Percentiles rank a stretch among this genome's conserved stretches.
phyloP scores from a whole-genome alignment of 2,113 vertebrate species.

The Amphiprion percula region DNA sequence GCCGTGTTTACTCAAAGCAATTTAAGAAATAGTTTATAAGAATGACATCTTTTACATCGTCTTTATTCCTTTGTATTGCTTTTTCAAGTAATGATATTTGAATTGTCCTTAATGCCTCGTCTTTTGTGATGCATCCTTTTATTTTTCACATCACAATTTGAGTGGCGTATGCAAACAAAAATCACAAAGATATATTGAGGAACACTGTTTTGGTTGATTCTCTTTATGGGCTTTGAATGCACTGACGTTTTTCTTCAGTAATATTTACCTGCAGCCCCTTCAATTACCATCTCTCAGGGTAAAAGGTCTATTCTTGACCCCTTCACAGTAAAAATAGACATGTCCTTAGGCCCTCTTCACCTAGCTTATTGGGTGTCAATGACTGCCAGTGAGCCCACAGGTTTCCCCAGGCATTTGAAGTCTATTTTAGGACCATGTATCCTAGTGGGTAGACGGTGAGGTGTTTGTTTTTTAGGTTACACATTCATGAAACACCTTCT shows the following conservation, averaged over 20 bases:
- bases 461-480: slow-evolving; percentile 79
- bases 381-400: slow-evolving; percentile 66
- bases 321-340: slow-evolving; percentile 14
- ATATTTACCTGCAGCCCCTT: neutral
- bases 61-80: neutral
- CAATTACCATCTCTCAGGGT: neutral
- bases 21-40: neutral
- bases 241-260: neutral
- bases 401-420: slow-evolving; percentile 44
- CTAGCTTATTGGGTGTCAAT: slow-evolving; percentile 64
- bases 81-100: too few species aligned
- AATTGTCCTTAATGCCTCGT: too few species aligned
- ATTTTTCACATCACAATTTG: too few species aligned
- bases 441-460: slow-evolving; percentile 67
- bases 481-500: slow-evolving; percentile 74
- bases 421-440: slow-evolving; percentile 74
- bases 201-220: neutral
- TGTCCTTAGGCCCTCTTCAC: slow-evolving; percentile 37
- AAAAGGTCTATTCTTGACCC: slow-evolving; percentile 24
- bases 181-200: neutral
- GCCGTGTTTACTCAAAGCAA: neutral
- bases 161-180: too few species aligned
- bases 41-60: neutral
- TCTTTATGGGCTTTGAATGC: neutral
- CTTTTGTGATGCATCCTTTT: too few species aligned